Evolutionary conservation across 1,140 invertebrate species (phyloP).

Genomic region (Aleiodes sp.): DNA sequence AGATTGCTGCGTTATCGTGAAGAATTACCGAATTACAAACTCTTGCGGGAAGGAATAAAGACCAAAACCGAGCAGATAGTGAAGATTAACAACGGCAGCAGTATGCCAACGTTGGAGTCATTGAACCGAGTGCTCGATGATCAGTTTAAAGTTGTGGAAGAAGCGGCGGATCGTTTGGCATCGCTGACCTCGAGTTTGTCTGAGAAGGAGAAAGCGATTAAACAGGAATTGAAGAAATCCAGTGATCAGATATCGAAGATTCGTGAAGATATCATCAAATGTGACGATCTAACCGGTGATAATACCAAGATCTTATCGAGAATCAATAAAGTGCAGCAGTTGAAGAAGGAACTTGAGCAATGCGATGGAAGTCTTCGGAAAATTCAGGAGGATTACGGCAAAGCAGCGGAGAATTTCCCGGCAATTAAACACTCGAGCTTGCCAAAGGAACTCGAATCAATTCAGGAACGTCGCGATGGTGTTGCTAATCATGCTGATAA

Average conservation of each 20-base stretch:
- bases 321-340: constrained; percentile 76
- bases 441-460: constrained; percentile 80
- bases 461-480: constrained; percentile 81
- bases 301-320: constrained; percentile 84
- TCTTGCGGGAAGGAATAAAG: constrained; percentile 78
- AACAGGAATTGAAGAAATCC: constrained; percentile 75
- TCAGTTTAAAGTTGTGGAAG: constrained; percentile 80
- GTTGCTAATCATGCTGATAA: constrained; percentile 80
- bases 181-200: constrained; percentile 74
- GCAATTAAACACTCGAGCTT: constrained; percentile 79
- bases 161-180: constrained; percentile 81
- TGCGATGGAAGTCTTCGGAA: constrained; percentile 66
- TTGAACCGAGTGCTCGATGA: constrained; percentile 77
- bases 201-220: constrained; percentile 78
- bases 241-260: constrained; percentile 78
- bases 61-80: constrained; percentile 83
- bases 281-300: constrained; percentile 90
- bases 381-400: constrained; percentile 68
- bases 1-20: constrained; percentile 85
- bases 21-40: constrained; percentile 81
- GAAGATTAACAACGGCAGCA: constrained; percentile 79
- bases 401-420: constrained; percentile 79
- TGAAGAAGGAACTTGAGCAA: constrained; percentile 75
- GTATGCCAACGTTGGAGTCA: constrained; percentile 75
- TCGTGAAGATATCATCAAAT: constrained; percentile 87